These are phyloP conservation scores for Lysandra bellargus DNA, from an alignment of 2,888 invertebrate species.

Conservation along the genomic window DNA sequence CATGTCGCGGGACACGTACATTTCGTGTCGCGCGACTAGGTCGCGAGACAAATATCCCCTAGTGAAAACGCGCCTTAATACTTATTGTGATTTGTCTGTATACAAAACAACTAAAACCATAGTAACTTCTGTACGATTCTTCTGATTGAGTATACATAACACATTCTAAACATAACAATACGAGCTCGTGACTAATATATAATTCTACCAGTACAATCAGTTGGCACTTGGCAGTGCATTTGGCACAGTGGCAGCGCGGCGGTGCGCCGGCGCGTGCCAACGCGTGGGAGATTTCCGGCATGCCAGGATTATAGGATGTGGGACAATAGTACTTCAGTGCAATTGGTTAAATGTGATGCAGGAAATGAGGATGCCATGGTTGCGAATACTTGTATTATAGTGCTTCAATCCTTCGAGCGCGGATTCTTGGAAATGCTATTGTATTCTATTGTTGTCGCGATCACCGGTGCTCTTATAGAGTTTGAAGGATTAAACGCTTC, in stretches of 20 bases:
- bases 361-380: background rate
- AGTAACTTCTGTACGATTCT: background rate
- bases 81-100: too few relatives aligned
- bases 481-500: too few relatives aligned
- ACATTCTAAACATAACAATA: background rate
- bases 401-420: too few relatives aligned
- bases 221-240: constrained; percentile 14
- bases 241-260: background rate
- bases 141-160: background rate
- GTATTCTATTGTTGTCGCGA: too few relatives aligned
- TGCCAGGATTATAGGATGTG: constrained; percentile 39
- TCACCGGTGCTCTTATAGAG: too few relatives aligned
- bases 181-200: background rate
- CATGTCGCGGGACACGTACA: too few relatives aligned
- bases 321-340: background rate
- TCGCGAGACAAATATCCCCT: too few relatives aligned
- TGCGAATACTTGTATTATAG: background rate
- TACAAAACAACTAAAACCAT: too few relatives aligned
- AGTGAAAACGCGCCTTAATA: too few relatives aligned
- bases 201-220: background rate
- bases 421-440: too few relatives aligned
- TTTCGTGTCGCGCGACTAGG: too few relatives aligned
- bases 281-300: constrained; percentile 74
- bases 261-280: constrained; percentile 59
- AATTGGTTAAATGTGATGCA: constrained; percentile 5